Percentiles rank a stretch among this genome's conserved stretches.
Evolutionary conservation across 2,797 vertebrate species (phyloP).

Genomic region (Coregonus ussuriensis): DNA sequence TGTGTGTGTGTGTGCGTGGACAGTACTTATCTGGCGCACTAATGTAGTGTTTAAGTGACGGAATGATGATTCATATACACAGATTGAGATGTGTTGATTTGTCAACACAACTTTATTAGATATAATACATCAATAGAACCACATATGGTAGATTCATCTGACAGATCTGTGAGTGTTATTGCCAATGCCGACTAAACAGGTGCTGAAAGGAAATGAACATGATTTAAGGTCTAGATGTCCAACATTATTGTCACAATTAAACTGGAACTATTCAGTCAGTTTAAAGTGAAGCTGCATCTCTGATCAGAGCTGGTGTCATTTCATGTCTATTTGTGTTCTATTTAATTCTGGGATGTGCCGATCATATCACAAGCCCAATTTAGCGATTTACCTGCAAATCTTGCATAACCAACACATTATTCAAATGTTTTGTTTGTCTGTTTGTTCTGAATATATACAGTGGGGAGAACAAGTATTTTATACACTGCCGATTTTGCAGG

Average conservation of each 20-base stretch:
- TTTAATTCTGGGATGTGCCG: too few relatives aligned
- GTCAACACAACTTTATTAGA: conserved; percentile 2
- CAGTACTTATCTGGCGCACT: neutral
- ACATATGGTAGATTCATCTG: conserved; percentile 5
- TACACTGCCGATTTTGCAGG: too few relatives aligned
- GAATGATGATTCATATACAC: neutral
- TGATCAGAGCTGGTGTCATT: neutral
- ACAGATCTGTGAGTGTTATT: neutral
- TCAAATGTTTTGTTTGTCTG: too few relatives aligned
- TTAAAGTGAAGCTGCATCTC: neutral
- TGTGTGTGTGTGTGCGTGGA: neutral
- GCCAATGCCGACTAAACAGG: conserved; percentile 5
- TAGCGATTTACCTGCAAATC: too few relatives aligned
- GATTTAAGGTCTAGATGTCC: conserved; percentile 16
- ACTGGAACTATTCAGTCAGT: neutral
- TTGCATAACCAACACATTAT: too few relatives aligned
- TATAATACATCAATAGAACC: neutral
- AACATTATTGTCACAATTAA: conserved; percentile 6
- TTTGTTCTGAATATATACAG: too few relatives aligned
- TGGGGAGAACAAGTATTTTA: too few relatives aligned
- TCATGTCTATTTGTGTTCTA: neutral
- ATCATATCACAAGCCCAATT: too few relatives aligned
- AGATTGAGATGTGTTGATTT: neutral
- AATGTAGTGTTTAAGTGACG: neutral
- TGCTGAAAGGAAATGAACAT: conserved; percentile 11